Evolutionary conservation across 2,797 vertebrate species (phyloP).

Genomic region (Crypturellus tataupa): DNA sequence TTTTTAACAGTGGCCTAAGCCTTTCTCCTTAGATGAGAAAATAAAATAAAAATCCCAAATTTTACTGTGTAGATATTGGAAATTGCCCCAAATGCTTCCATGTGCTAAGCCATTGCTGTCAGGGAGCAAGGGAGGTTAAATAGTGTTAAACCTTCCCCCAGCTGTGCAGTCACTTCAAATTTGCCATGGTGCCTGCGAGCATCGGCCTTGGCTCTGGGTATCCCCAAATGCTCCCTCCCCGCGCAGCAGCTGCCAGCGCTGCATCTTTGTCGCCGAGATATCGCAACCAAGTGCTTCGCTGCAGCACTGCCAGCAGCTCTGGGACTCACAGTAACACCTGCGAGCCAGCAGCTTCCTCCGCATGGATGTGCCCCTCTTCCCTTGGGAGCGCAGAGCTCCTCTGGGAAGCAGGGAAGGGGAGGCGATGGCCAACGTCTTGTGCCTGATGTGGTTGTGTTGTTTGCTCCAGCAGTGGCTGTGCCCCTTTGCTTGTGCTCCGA

Average conservation of each 20-base stretch:
- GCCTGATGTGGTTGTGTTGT: neutral
- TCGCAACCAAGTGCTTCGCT: neutral
- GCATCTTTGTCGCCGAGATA: neutral
- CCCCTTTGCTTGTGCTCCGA: neutral
- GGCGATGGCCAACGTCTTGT: neutral
- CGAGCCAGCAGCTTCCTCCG: neutral
- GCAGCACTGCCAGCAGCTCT: neutral
- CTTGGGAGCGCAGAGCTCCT: neutral
- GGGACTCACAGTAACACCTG: neutral
- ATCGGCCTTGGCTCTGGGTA: neutral
- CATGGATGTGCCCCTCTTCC: neutral
- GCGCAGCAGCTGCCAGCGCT: neutral
- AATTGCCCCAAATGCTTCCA: neutral
- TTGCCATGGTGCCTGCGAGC: neutral
- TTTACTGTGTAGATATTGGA: neutral
- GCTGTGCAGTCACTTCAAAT: neutral
- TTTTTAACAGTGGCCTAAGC: neutral
- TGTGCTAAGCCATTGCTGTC: neutral
- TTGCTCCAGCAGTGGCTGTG: neutral
- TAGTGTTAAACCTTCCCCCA: neutral
- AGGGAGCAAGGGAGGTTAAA: neutral
- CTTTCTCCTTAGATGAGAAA: neutral
- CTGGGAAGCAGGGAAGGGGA: neutral
- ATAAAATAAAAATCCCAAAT: neutral
- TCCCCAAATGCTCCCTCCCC: neutral